These are phyloP conservation scores for Typhlichthys subterraneus DNA, from an alignment of 2,797 vertebrate species.

Conservation along the genomic window DNA sequence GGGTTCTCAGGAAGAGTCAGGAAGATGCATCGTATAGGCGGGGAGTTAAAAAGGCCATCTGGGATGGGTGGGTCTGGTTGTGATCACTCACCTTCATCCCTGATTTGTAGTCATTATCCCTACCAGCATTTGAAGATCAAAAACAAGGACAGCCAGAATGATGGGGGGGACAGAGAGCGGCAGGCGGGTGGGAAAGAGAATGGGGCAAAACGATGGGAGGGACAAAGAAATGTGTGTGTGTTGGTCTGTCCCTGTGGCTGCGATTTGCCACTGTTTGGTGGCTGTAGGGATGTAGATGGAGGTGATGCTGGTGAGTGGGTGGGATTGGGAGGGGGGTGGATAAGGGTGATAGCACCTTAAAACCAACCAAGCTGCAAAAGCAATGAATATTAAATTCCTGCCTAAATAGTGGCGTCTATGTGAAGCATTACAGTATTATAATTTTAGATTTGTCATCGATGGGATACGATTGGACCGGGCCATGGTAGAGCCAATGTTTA, in stretches of 20 bases:
- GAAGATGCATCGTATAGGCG: constrained; percentile 73
- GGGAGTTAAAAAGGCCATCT: constrained; percentile 81
- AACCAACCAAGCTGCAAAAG: constrained; percentile 84
- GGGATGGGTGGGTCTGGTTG: constrained; percentile 82
- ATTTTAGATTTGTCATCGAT: constrained; percentile 81
- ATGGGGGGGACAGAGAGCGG: constrained; percentile 59
- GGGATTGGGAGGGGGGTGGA: constrained; percentile 76
- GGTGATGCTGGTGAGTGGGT: constrained; percentile 71
- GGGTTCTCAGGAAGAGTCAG: constrained; percentile 73
- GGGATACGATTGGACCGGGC: constrained; percentile 74
- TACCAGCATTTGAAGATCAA: constrained; percentile 83
- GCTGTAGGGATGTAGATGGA: constrained; percentile 66
- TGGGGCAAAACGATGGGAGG: constrained; percentile 65
- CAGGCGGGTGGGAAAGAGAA: constrained; percentile 58
- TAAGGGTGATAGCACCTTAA: constrained; percentile 81
- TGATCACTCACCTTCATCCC: constrained; percentile 85
- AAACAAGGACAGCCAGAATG: constrained; percentile 82
- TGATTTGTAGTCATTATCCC: constrained; percentile 86
- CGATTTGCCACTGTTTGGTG: constrained; percentile 69
- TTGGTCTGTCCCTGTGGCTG: constrained; percentile 60
- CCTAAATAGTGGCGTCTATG: constrained; percentile 81
- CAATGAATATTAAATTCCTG: constrained; percentile 84
- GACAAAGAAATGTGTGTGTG: constrained; percentile 43
- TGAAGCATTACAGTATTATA: constrained; percentile 82
- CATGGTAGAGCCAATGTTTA: constrained; percentile 61